Evolutionary conservation across 1,140 invertebrate species (phyloP).

Genomic region (Rhynchophorus ferrugineus): DNA sequence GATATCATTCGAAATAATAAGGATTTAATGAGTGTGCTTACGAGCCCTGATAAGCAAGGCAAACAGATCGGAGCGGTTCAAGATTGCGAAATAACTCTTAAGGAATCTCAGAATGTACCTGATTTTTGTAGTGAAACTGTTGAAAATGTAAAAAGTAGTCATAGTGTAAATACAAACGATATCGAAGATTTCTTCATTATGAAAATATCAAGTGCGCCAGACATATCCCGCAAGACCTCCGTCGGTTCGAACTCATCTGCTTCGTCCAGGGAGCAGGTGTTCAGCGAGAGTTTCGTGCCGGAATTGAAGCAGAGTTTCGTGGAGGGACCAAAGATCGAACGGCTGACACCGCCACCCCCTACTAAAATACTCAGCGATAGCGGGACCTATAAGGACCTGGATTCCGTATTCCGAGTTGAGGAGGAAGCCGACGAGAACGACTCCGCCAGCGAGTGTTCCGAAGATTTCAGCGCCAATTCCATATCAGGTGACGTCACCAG

Average conservation of each 20-base stretch:
- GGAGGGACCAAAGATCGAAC: constrained; percentile 1
- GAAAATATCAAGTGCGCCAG: background rate
- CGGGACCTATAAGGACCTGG: background rate
- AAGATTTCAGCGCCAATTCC: background rate
- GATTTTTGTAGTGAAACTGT: constrained; percentile 10
- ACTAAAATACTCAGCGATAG: background rate
- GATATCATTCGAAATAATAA: constrained; percentile 22
- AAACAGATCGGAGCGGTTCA: constrained; percentile 7
- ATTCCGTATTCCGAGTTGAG: background rate
- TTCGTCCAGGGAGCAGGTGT: constrained; percentile 7
- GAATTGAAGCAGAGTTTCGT: constrained; percentile 11
- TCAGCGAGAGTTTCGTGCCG: constrained; percentile 3
- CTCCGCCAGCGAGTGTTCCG: background rate
- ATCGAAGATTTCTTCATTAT: background rate
- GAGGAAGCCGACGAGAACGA: background rate
- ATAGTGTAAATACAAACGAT: constrained; percentile 1
- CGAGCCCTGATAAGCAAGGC: background rate
- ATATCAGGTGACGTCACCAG: background rate
- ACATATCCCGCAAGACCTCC: background rate
- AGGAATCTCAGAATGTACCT: constrained; percentile 22
- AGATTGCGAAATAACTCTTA: constrained; percentile 6
- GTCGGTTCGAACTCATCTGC: background rate
- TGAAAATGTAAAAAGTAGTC: constrained; percentile 14
- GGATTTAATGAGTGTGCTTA: constrained; percentile 9
- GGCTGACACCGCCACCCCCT: background rate